Conservation (phyloP, 2,113 vertebrate species). For the Coptodon bakossiorum region DNA sequence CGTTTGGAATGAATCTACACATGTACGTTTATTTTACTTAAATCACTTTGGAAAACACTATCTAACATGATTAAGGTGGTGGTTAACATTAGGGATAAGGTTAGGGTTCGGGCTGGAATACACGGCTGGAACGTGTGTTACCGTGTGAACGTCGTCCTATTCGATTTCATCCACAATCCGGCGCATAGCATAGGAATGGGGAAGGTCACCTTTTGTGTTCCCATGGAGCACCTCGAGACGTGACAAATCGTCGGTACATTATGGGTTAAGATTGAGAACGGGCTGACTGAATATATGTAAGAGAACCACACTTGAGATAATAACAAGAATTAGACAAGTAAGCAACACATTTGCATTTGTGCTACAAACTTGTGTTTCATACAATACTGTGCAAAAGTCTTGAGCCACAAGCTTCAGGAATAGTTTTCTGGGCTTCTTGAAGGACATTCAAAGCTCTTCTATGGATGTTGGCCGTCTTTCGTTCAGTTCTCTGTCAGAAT, state of each 20-base stretch:
- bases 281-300: neutral
- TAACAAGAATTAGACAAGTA: neutral
- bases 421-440: neutral
- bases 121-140: neutral
- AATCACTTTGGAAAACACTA: neutral
- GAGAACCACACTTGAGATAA: neutral
- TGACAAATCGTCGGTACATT: neutral
- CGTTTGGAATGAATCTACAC: neutral
- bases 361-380: neutral
- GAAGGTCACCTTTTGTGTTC: neutral
- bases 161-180: neutral
- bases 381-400: neutral
- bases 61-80: neutral
- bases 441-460: neutral
- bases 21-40: neutral
- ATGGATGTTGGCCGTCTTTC: neutral
- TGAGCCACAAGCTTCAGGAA: neutral
- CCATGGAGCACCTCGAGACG: neutral
- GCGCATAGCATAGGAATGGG: accelerated
- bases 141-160: accelerated
- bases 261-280: neutral
- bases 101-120: neutral
- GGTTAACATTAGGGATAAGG: neutral
- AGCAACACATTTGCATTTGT: neutral
- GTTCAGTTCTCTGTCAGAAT: neutral